Evolutionary conservation across 2,888 invertebrate species (phyloP), one percentile per base, ranked within the genome.

Genomic region (Drosophila mulleri): DNA sequence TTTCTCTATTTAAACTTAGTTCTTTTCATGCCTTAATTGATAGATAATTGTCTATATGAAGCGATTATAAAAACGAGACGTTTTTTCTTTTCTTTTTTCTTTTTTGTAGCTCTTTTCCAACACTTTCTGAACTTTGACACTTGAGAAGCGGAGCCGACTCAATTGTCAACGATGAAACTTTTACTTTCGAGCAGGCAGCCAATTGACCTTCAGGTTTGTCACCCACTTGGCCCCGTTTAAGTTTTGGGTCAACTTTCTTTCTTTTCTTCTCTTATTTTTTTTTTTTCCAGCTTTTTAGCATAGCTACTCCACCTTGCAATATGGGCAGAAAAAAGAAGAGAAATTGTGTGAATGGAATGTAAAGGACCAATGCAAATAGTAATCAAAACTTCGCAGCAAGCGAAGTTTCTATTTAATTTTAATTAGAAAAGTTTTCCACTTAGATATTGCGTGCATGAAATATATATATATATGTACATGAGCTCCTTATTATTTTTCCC

Each of bases 381-480:
- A 84, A 84, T 87, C 82, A 84, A 82, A 84, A 87, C 80, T 84
- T 87, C 65, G 69, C 42, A 52, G 67, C 29, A 67, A 75, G 58
- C 63, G 53, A 84, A 82, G 72, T 87, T 85, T 83, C 80, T 83
- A 78, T 83, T 88, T 78, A 86, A 86, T 88, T 88, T 86, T 86
- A 86, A 86, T 86, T 86, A 86, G 80, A 86, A 86, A 86, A 86
- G 74, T 86, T 86, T 86, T 76, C 80, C 77, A 86, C 83, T 86
- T 88, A 82, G 83, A 78, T 78, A 80, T 67, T 80, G 80, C 78
- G 83, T 83, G 78, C 62, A 65, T 64, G 67, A 56, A 52, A 65
- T 70, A 67, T 63, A 64, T 37, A 53, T 35, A 20, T 52, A 35
- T 50, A 20, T 52, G 20, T 50, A 18, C 20, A 18, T 32, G 12